A percentile compares a stretch with the other conserved stretches of the same genome.
phyloP scores from a whole-genome alignment of 2,797 vertebrate genomes.

The Enteromius unitaeniatus region DNA sequence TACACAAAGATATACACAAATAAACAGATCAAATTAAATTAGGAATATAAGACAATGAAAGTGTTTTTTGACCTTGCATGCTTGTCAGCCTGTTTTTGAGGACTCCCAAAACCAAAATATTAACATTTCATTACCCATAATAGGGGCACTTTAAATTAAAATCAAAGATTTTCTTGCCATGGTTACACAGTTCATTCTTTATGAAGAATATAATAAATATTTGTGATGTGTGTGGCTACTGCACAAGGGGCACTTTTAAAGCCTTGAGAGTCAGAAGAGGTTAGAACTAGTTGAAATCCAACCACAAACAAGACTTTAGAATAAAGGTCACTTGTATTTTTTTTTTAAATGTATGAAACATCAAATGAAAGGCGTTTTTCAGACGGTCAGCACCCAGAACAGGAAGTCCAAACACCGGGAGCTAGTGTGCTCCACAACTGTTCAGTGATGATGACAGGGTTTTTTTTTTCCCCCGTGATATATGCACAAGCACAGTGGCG shows the following conservation, averaged over 20 bases:
- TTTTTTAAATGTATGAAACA: conserved; percentile 9
- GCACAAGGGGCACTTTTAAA: background rate
- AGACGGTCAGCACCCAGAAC: background rate
- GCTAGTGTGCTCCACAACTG: conserved; percentile 45
- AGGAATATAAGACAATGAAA: no score
- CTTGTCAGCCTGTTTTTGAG: no score
- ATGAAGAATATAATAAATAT: background rate
- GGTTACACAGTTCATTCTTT: background rate
- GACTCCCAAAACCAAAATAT: no score
- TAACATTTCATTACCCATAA: no score
- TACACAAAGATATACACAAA: background rate
- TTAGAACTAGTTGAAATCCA: background rate
- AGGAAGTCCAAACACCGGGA: conserved; percentile 24
- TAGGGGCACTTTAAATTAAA: no score
- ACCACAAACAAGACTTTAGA: background rate
- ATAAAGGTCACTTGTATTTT: conserved; percentile 3
- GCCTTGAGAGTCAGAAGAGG: background rate
- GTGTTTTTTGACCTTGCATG: no score
- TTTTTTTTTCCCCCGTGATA: background rate
- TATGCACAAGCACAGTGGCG: conserved; percentile 40
- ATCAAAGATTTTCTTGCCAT: background rate
- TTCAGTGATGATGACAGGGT: conserved; percentile 42
- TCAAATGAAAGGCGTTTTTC: conserved; percentile 10
- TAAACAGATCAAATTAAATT: background rate
- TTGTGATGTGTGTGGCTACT: background rate